Conservation (phyloP, 2,113 vertebrate species). For the Ptychochromis oligacanthus region DNA sequence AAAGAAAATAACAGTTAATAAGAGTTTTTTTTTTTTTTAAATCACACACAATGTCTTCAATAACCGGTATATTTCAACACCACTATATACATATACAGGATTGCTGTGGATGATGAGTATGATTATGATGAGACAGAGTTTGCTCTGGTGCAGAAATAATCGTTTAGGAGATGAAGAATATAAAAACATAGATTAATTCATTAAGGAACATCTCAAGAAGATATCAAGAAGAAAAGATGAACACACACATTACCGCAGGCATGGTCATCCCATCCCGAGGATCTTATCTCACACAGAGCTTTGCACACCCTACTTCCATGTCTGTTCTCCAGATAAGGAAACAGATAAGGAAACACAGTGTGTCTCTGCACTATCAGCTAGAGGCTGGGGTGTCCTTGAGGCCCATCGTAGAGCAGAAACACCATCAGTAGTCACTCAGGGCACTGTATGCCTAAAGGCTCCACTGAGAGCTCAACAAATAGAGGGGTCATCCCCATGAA, state of each 20-base stretch:
- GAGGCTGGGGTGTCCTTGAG: background rate
- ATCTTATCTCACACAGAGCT: background rate
- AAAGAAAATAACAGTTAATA: too few relatives aligned
- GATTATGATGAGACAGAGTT: background rate
- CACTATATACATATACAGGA: too few relatives aligned
- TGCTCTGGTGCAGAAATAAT: background rate
- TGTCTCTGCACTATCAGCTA: background rate
- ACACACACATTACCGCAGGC: background rate
- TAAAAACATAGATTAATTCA: too few relatives aligned
- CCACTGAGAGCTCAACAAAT: background rate
- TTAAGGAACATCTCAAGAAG: fast-evolving
- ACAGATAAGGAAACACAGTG: fast-evolving
- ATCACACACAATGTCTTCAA: too few relatives aligned
- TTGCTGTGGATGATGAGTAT: too few relatives aligned
- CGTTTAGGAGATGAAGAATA: fast-evolving
- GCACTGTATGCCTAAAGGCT: too few relatives aligned
- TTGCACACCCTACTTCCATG: background rate
- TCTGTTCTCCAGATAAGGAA: background rate
- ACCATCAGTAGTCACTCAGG: background rate
- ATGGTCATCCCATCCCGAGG: background rate
- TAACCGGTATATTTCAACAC: too few relatives aligned
- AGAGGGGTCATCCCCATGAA: fast-evolving
- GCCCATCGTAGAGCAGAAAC: background rate
- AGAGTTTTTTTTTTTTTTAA: too few relatives aligned
- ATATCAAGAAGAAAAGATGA: background rate